Percentiles rank a stretch among this genome's conserved stretches.
These are phyloP conservation scores for Apus apus DNA, from an alignment of 2,113 vertebrate species.

Conservation along the genomic window DNA sequence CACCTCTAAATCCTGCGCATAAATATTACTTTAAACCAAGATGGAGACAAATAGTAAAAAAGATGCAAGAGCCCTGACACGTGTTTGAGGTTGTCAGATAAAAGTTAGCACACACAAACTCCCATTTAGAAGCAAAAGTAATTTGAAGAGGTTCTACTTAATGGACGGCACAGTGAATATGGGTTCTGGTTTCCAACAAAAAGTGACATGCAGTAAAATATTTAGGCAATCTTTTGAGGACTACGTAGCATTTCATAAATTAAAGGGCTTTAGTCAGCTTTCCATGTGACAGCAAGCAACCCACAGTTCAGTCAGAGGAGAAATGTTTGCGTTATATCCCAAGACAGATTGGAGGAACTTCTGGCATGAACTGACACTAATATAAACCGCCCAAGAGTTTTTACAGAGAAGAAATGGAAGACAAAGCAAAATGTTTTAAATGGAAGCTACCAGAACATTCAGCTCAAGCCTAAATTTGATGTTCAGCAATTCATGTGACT, in stretches of 20 bases:
- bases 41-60: neutral
- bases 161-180: neutral
- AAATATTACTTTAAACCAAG: neutral
- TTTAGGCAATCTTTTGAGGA: conserved; percentile 49
- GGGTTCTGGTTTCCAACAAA: conserved; percentile 62
- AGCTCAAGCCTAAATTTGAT: neutral
- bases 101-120: neutral
- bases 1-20: neutral
- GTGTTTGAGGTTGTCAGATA: neutral
- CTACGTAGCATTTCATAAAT: conserved; percentile 36
- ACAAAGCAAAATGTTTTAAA: conserved; percentile 21
- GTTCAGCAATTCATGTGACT: neutral
- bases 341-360: conserved; percentile 18
- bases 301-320: neutral
- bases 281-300: conserved; percentile 5
- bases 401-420: neutral
- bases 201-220: conserved; percentile 58
- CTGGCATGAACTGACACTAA: neutral
- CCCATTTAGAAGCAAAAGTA: conserved; percentile 24
- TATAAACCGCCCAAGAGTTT: neutral
- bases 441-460: neutral
- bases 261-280: conserved; percentile 44
- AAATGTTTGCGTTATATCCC: conserved; percentile 46
- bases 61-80: neutral
- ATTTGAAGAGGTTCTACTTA: conserved; percentile 34